Conservation (phyloP, 2,797 vertebrate species). For the Buphagus erythrorhynchus region DNA sequence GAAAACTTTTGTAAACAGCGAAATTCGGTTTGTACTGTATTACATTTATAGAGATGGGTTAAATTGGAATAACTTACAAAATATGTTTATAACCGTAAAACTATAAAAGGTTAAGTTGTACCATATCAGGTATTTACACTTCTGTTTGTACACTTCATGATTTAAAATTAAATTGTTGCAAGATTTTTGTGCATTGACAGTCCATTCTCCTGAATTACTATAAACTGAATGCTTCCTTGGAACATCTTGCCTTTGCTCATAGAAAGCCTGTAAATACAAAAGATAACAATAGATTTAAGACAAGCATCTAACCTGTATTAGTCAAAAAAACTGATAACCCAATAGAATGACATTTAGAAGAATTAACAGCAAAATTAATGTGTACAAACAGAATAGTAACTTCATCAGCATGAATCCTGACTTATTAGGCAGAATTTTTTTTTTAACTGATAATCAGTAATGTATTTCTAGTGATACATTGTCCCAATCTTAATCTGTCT, state of each 20-base stretch:
- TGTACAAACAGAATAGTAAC: slow-evolving; percentile 71
- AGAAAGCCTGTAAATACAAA: neutral
- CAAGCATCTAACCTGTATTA: slow-evolving; percentile 4
- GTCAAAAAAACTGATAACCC: neutral
- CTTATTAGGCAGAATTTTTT: slow-evolving; percentile 26
- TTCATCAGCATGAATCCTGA: slow-evolving; percentile 14
- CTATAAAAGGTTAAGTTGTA: slow-evolving; percentile 63
- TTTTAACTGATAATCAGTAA: slow-evolving; percentile 19
- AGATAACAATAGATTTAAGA: neutral
- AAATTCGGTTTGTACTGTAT: slow-evolving; percentile 65
- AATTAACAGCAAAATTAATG: slow-evolving; percentile 39
- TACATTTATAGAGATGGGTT: slow-evolving; percentile 56
- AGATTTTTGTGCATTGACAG: slow-evolving; percentile 31
- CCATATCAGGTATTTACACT: slow-evolving; percentile 65
- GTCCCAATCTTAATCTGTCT: slow-evolving; percentile 65
- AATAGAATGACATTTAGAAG: slow-evolving; percentile 30
- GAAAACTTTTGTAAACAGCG: slow-evolving; percentile 62
- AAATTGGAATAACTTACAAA: slow-evolving; percentile 65
- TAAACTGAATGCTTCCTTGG: slow-evolving; percentile 16
- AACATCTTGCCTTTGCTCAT: slow-evolving; percentile 53
- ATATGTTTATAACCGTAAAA: slow-evolving; percentile 59
- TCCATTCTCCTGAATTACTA: neutral
- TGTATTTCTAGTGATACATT: slow-evolving; percentile 71
- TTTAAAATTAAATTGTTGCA: slow-evolving; percentile 51
- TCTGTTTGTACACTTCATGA: slow-evolving; percentile 75